These are phyloP conservation scores for Microhierax caerulescens DNA, from an alignment of 2,797 vertebrate genomes.

Conservation along the genomic window DNA sequence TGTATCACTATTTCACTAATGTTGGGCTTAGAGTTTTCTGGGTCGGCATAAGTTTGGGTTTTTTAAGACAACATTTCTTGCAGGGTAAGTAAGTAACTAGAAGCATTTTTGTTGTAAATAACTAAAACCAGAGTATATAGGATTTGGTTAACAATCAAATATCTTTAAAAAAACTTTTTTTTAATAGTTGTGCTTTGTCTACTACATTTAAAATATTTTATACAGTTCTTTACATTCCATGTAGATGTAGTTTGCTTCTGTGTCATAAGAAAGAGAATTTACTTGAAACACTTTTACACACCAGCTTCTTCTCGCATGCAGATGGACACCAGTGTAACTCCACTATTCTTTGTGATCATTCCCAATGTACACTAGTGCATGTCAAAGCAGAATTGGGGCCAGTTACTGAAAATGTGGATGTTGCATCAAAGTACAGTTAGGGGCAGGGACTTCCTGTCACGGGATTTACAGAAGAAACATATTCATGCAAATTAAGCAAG, in stretches of 20 bases:
- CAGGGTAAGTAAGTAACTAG: background rate
- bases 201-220: background rate
- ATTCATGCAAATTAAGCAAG: conserved; percentile 53
- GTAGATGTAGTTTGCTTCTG: background rate
- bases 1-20: background rate
- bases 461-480: background rate
- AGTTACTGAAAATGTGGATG: background rate
- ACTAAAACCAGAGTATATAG: background rate
- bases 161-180: rapidly evolving
- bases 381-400: background rate
- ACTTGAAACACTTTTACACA: background rate
- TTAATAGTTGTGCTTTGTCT: background rate
- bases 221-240: background rate
- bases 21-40: background rate
- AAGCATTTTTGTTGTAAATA: background rate
- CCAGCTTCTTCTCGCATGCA: background rate
- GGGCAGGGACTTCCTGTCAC: conserved; percentile 62
- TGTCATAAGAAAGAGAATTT: background rate
- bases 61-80: background rate
- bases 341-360: background rate
- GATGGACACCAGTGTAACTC: background rate
- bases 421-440: background rate
- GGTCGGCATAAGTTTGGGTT: background rate
- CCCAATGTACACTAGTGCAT: background rate
- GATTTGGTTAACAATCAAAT: background rate